phyloP scores from a whole-genome alignment of 2,113 vertebrate species.

The Cariama cristata region DNA sequence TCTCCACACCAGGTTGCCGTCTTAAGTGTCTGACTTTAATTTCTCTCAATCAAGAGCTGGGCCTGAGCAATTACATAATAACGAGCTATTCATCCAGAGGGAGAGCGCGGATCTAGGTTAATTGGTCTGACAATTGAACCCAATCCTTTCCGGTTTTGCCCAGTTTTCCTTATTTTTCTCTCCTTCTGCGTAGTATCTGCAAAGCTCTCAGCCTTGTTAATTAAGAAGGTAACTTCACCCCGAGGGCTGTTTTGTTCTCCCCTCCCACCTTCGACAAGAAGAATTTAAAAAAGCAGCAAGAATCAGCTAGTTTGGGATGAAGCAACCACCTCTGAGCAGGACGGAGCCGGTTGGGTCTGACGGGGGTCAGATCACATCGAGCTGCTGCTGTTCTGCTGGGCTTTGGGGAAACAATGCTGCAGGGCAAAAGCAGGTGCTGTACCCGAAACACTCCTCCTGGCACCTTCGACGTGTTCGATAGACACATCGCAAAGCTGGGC shows the following conservation, averaged over 20 bases:
- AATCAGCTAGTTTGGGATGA: slow-evolving; percentile 33
- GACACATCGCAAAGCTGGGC: neutral
- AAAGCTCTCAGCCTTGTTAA: slow-evolving; percentile 54
- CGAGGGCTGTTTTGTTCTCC: slow-evolving; percentile 42
- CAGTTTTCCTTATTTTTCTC: slow-evolving; percentile 29
- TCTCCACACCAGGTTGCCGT: slow-evolving; percentile 20
- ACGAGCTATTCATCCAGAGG: slow-evolving; percentile 50
- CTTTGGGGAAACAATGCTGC: slow-evolving; percentile 17
- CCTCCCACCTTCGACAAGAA: neutral
- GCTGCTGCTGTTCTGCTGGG: neutral
- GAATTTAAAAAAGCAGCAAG: slow-evolving; percentile 18
- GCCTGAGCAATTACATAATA: slow-evolving; percentile 50
- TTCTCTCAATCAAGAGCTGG: slow-evolving; percentile 47
- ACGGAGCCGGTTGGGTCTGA: neutral
- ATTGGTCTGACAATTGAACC: slow-evolving; percentile 64
- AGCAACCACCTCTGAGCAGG: slow-evolving; percentile 6
- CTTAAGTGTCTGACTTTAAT: slow-evolving; percentile 62
- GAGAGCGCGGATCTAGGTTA: slow-evolving; percentile 52
- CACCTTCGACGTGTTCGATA: accelerated
- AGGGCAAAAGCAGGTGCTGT: neutral
- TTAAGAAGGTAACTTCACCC: slow-evolving; percentile 66
- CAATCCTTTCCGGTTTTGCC: slow-evolving; percentile 57
- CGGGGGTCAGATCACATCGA: neutral
- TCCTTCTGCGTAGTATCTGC: neutral
- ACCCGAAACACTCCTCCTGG: neutral